Percentiles rank a stretch among this genome's conserved stretches.
phyloP scores from a whole-genome alignment of 2,888 invertebrate genomes.

The Ormyrus labotus region DNA sequence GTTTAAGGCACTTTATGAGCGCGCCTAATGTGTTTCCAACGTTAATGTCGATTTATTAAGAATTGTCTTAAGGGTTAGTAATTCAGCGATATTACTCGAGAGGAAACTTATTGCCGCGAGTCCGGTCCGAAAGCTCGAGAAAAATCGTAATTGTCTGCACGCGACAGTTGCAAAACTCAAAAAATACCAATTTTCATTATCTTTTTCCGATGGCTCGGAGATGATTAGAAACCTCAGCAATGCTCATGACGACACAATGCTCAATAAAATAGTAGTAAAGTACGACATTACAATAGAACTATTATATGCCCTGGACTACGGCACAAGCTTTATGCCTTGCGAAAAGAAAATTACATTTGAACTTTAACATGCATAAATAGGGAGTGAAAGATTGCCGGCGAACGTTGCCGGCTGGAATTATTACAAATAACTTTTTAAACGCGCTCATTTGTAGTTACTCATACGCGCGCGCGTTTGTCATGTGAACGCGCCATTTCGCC shows the following conservation, averaged over 20 bases:
- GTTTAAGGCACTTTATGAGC: background rate
- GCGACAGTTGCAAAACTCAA: conserved; percentile 2
- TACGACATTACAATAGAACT: conserved; percentile 44
- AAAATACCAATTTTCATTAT: conserved; percentile 33
- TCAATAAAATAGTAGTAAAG: conserved; percentile 30
- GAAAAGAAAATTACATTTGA: conserved; percentile 47
- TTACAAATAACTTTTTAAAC: no score
- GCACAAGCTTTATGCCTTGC: conserved; percentile 22
- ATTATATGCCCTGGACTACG: conserved; percentile 18
- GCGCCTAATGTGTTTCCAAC: background rate
- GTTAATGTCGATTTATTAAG: no score
- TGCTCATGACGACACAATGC: conserved; percentile 39
- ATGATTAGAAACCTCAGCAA: conserved; percentile 34
- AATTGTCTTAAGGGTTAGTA: no score
- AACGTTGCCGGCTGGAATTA: background rate
- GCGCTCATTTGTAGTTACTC: no score
- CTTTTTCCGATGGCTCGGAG: conserved; percentile 7
- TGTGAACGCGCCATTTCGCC: background rate
- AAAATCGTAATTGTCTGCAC: no score
- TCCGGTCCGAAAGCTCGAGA: no score
- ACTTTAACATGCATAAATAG: conserved; percentile 12
- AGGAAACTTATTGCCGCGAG: no score
- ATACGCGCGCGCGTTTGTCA: no score
- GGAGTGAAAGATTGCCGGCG: background rate
- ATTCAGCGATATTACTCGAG: no score